phyloP scores from a whole-genome alignment of 2,797 vertebrate species.

The Leuciscus waleckii region DNA sequence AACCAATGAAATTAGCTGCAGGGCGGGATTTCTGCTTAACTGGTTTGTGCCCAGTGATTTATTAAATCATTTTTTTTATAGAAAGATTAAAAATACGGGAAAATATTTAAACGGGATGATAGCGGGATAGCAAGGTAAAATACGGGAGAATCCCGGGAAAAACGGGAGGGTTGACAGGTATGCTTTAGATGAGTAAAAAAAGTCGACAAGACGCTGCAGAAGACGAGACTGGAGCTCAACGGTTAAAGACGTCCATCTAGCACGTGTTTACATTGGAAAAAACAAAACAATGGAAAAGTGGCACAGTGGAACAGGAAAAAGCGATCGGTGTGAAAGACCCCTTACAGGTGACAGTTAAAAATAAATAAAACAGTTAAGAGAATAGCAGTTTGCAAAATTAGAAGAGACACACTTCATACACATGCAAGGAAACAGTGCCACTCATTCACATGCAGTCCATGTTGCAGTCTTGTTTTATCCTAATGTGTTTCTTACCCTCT shows the following conservation, averaged over 20 bases:
- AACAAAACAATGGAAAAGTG: background rate
- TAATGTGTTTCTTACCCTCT: slow-evolving; percentile 32
- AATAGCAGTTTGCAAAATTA: background rate
- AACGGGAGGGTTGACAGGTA: too few species aligned
- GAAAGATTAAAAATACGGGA: too few species aligned
- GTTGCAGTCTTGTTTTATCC: background rate
- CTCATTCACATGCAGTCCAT: background rate
- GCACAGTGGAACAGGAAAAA: background rate
- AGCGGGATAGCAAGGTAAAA: too few species aligned
- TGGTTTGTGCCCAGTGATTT: too few species aligned
- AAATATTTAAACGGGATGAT: too few species aligned
- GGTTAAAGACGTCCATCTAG: background rate
- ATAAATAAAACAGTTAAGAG: background rate
- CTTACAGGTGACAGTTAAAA: background rate
- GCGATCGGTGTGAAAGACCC: background rate
- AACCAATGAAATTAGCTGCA: too few species aligned
- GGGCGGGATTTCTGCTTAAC: too few species aligned
- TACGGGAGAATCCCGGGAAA: too few species aligned
- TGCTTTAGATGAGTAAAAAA: too few species aligned
- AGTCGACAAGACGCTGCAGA: background rate
- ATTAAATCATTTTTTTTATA: too few species aligned
- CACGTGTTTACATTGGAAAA: background rate
- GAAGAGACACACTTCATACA: background rate
- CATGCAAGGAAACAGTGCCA: background rate
- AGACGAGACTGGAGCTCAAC: background rate